Conservation (phyloP, 2,113 vertebrate genomes). For the Pantherophis guttatus region DNA sequence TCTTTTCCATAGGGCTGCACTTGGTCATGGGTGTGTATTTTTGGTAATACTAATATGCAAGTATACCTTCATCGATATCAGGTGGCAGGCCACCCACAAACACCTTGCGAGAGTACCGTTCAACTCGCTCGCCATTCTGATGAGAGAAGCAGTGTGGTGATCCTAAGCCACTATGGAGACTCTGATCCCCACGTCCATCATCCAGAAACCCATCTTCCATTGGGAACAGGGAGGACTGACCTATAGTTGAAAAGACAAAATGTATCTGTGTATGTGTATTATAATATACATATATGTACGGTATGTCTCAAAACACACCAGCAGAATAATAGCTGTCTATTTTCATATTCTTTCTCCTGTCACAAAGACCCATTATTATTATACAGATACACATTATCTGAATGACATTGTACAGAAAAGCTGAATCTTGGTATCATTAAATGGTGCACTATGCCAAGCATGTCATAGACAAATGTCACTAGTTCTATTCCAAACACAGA, state of each 20-base stretch:
- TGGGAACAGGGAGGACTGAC: conserved; percentile 95
- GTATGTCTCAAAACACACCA: conserved; percentile 44
- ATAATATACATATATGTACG: neutral
- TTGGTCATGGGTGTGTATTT: neutral
- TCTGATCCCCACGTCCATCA: conserved; percentile 90
- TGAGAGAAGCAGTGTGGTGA: conserved; percentile 96
- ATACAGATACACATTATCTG: conserved; percentile 7
- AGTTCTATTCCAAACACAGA: neutral
- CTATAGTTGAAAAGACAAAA: conserved; percentile 64
- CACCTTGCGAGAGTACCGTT: conserved; percentile 95
- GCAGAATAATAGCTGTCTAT: conserved; percentile 37
- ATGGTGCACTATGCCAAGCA: conserved; percentile 9
- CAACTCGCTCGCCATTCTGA: conserved; percentile 95
- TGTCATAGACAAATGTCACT: neutral
- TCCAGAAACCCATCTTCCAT: conserved; percentile 98
- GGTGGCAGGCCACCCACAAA: conserved; percentile 96
- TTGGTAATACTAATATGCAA: neutral
- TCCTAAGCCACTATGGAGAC: conserved; percentile 85
- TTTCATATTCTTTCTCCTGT: neutral
- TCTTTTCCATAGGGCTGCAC: neutral
- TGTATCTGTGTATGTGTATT: neutral
- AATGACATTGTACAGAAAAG: neutral
- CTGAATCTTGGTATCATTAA: conserved; percentile 5
- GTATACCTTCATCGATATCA: conserved; percentile 96
- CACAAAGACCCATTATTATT: conserved; percentile 27